Conservation (phyloP, 2,797 vertebrate species). For the Morelia viridis region DNA sequence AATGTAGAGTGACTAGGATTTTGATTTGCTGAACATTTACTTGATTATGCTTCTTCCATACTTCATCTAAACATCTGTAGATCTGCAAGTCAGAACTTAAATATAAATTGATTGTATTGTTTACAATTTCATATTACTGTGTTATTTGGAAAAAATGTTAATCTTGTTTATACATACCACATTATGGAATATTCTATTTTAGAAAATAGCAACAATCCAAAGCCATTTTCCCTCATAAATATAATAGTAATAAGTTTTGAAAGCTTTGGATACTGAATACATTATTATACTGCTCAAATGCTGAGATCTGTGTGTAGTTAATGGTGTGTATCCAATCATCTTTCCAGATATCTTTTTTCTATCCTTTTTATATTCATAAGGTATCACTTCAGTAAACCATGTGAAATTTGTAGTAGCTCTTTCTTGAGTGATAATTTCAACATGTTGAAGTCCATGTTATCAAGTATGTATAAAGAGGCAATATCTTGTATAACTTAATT, state of each 20-base stretch:
- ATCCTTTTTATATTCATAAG: conserved; percentile 35
- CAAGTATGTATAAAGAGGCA: conserved; percentile 4
- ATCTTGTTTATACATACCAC: neutral
- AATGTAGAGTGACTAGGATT: conserved; percentile 5
- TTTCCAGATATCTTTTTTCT: conserved; percentile 35
- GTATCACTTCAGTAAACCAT: conserved; percentile 14
- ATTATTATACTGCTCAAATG: neutral
- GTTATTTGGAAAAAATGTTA: conserved; percentile 16
- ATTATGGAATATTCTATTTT: neutral
- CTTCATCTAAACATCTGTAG: neutral
- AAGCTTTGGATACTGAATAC: conserved; percentile 22
- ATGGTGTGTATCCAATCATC: neutral
- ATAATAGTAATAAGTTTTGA: conserved; percentile 37
- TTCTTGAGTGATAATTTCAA: neutral
- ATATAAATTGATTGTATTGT: neutral
- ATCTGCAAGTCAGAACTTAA: conserved; percentile 21
- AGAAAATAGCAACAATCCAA: neutral
- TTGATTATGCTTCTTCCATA: conserved; percentile 23
- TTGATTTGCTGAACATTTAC: conserved; percentile 22
- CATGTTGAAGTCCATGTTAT: conserved; percentile 23
- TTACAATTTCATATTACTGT: neutral
- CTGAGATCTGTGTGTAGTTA: neutral
- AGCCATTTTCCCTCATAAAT: neutral
- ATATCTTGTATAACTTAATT: neutral
- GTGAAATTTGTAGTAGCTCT: conserved; percentile 16